Evolutionary conservation across 2,797 vertebrate genomes (phyloP), one percentile per base, ranked within the genome.

Genomic region (Tarsius wallacei): DNA sequence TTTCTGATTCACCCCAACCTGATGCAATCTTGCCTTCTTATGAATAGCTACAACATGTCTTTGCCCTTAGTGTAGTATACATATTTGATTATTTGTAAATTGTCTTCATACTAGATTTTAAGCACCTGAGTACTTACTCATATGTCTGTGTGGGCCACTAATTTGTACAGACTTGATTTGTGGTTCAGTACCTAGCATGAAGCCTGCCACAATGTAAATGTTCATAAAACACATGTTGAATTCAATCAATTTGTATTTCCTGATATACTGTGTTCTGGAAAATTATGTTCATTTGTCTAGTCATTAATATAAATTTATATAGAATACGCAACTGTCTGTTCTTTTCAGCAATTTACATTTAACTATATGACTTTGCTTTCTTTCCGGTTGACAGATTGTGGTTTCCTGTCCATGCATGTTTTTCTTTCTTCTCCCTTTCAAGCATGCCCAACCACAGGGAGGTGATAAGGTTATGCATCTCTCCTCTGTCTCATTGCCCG

Each of bases 251-350:
- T 28, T 59, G 55, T 64, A 82, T 83, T 92, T 73, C 96, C 66
- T 86, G 61, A 94, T 24, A 59, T 83, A 73, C n/a, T 28, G 17
- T 85, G 3, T 81, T 97, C 66, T 87, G 66, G 82, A 93, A 97
- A 92, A 51, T 49, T 31, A 64, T 47, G 53, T 76, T 83, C 59
- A 9, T 68, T 74, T 92, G 73, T 80, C 42, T 71, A 80, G 16
- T 84, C 51, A 94, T 86, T 94, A 93, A 91, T 57, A 91, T 17
- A 96, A 86, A 94, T 80, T 88, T 89, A 70, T 33, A 84, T 91
- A 85, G 94, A 94, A 68, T 89, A 93, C 84, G 55, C 6, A 95
- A n/a, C 64, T 95, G 19, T 42, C 36, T 86, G 63, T 88, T 95
- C 47, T 74, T 96, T 91, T 95, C 33, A 91, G n/a, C 36, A 89